These are phyloP conservation scores for Synodontis membranacea DNA, from an alignment of 2,113 vertebrate genomes.

Conservation along the genomic window DNA sequence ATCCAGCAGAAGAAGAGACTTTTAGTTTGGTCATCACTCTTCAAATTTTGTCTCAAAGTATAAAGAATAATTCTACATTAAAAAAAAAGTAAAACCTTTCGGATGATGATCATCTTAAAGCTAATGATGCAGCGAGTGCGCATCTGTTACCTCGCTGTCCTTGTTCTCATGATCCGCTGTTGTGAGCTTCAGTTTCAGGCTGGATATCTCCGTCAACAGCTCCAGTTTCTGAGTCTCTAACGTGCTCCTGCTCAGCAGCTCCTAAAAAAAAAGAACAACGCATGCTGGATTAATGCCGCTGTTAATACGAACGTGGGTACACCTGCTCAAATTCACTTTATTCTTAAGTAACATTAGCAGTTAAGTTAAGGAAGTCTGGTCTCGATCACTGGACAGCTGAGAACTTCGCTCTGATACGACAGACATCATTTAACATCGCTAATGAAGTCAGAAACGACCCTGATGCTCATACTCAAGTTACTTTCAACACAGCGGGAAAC, in stretches of 20 bases:
- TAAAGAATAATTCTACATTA: neutral
- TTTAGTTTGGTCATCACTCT: neutral
- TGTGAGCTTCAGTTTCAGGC: conserved; percentile 88
- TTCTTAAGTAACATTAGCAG: no score
- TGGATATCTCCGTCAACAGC: conserved; percentile 91
- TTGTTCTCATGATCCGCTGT: conserved; percentile 83
- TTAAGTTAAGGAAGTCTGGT: no score
- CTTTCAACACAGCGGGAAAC: neutral
- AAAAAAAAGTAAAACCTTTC: neutral
- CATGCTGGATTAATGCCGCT: neutral
- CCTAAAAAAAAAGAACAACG: conserved; percentile 69
- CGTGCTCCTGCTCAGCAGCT: conserved; percentile 84
- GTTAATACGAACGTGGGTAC: neutral
- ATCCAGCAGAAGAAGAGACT: neutral
- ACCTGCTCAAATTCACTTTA: neutral
- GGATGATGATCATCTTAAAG: neutral
- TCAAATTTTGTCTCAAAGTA: neutral
- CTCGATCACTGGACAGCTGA: neutral
- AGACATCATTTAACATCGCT: neutral
- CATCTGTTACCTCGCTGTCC: conserved; percentile 80
- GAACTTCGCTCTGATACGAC: neutral
- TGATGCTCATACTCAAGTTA: neutral
- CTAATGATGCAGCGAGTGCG: neutral
- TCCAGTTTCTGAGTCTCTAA: conserved; percentile 96
- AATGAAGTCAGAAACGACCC: neutral